These are phyloP conservation scores for Drosophila limbata DNA, from an alignment of 2,888 invertebrate genomes.

Conservation along the genomic window DNA sequence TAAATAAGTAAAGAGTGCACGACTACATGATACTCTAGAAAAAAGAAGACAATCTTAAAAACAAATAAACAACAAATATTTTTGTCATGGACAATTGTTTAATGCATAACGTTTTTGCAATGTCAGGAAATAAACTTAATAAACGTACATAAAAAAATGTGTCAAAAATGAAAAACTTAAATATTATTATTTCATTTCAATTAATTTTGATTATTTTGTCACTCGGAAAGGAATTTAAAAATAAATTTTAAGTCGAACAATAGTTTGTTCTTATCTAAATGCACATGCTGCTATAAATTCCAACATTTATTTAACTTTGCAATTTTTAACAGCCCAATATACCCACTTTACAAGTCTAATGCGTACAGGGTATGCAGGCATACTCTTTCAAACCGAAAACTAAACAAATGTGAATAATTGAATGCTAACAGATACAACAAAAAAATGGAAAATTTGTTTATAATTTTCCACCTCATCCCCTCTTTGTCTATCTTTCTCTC, in stretches of 20 bases:
- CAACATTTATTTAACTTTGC: background rate
- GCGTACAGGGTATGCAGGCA: slow-evolving; percentile 11
- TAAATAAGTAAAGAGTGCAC: no score
- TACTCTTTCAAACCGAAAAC: slow-evolving; percentile 39
- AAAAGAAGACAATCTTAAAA: no score
- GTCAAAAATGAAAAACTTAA: no score
- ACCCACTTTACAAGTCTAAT: background rate
- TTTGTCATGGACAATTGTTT: no score
- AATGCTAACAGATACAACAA: slow-evolving; percentile 49
- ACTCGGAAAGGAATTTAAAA: no score
- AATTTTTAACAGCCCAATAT: background rate
- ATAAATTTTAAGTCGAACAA: no score
- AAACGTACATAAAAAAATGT: background rate
- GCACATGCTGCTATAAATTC: no score
- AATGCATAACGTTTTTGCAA: no score
- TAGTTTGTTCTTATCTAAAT: no score
- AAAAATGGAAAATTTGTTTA: slow-evolving; percentile 70
- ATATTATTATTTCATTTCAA: background rate
- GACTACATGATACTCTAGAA: no score
- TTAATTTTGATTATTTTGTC: no score
- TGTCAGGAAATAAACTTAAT: background rate
- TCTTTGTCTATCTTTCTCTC: background rate
- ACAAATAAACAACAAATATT: no score
- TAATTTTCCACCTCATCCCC: slow-evolving; percentile 43
- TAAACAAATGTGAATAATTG: slow-evolving; percentile 76